Evolutionary conservation across 2,797 vertebrate species (phyloP).

Genomic region (Sebastes taczanowskii): DNA sequence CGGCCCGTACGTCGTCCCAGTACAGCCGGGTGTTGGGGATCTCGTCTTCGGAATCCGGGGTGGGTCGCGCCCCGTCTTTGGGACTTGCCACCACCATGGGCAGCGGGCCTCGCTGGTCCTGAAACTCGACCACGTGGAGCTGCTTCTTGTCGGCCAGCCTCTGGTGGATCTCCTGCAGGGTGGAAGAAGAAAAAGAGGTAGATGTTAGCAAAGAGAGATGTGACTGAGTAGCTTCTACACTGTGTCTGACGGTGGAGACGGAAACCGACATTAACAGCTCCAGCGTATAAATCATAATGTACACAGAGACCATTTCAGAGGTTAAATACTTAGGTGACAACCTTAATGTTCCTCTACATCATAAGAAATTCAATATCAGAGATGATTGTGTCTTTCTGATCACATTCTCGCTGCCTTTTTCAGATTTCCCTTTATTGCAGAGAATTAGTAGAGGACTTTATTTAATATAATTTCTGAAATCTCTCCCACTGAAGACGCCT

Average conservation of each 20-base stretch:
- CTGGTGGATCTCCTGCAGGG: slow-evolving; percentile 89
- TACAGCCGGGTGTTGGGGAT: slow-evolving; percentile 84
- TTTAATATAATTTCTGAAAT: background rate
- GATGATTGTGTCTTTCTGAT: background rate
- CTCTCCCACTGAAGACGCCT: background rate
- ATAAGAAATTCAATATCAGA: background rate
- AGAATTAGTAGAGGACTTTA: background rate
- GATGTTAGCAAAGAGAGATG: background rate
- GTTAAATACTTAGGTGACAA: background rate
- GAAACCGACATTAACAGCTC: background rate
- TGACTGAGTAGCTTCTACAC: background rate
- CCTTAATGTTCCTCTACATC: background rate
- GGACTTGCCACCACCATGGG: slow-evolving; percentile 90
- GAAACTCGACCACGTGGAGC: slow-evolving; percentile 92
- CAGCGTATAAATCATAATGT: background rate
- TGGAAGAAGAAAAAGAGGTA: background rate
- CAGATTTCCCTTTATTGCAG: background rate
- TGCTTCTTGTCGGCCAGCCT: slow-evolving; percentile 86
- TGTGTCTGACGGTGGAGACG: background rate
- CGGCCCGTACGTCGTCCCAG: slow-evolving; percentile 86
- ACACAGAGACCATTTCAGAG: background rate
- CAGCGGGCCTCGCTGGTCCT: slow-evolving; percentile 85
- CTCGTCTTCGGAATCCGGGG: slow-evolving; percentile 84
- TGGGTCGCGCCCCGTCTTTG: slow-evolving; percentile 27
- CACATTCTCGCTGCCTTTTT: background rate